Conservation (phyloP, 1,140 invertebrate species). For the Drosophila murphyi region DNA sequence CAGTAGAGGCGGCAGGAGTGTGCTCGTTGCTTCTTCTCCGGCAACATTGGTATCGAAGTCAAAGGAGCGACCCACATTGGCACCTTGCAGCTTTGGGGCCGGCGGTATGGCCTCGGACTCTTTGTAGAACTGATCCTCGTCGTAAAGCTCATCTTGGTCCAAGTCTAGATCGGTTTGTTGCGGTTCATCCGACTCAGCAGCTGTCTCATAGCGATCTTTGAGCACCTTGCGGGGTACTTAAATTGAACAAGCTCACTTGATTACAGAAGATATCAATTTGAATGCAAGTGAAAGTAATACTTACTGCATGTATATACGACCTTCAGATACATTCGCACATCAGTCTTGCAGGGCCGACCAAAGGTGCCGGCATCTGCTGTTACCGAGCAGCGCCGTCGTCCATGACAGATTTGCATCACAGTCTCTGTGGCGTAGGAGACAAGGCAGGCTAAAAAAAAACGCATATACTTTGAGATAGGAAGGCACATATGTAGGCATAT, state of each 20-base stretch:
- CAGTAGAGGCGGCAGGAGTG: constrained; percentile 55
- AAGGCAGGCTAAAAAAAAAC: constrained; percentile 89
- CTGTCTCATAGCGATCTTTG: constrained; percentile 90
- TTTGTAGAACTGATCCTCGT: constrained; percentile 84
- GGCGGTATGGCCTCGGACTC: constrained; percentile 76
- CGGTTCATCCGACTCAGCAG: constrained; percentile 89
- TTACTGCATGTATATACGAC: constrained; percentile 97
- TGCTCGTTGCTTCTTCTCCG: constrained; percentile 52
- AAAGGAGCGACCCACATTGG: constrained; percentile 55
- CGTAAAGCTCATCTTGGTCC: constrained; percentile 84
- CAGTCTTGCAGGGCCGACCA: constrained; percentile 92
- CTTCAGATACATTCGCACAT: constrained; percentile 94
- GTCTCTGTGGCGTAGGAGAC: constrained; percentile 94
- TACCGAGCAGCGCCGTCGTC: constrained; percentile 92
- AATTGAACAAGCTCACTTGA: neutral
- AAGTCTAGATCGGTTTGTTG: constrained; percentile 84
- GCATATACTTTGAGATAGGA: neutral
- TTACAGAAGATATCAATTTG: neutral
- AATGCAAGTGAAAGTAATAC: constrained; percentile 75
- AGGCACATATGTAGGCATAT: neutral
- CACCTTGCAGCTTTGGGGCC: constrained; percentile 72
- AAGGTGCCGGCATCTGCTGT: constrained; percentile 93
- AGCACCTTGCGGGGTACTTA: constrained; percentile 93
- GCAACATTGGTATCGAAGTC: constrained; percentile 37
- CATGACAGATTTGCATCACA: constrained; percentile 95